Base-by-base conservation (phyloP, 2,113 vertebrate genomes). In the Eulemur rufifrons region DNA sequence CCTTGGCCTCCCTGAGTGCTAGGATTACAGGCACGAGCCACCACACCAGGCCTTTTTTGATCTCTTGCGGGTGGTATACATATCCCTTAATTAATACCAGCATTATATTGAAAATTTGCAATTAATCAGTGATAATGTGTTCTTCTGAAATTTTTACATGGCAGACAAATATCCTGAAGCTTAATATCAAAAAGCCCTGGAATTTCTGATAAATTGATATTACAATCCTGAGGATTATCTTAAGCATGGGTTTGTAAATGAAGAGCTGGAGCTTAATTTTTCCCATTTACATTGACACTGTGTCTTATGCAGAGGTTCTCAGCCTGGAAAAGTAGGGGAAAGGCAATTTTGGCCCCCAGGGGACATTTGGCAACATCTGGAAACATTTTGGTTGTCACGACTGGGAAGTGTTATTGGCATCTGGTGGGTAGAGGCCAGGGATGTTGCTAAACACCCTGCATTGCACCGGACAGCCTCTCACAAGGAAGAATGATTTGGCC, bases 361-460 rank as follows among this genome's bases (percentile, higher is more conserved):
- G 64, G 78, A 93, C 45, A 95, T 93, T 68, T 93, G 74, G 89
- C 93, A 97, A 95, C 45, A 42, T 54, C 37, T 93, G 77, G 25
- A 94, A 88, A 82, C 25, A 93, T 61, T 95, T 69, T 37, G 42
- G 27, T 77, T 88, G 59, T 85, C 66, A 37, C 50, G 10, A 88
- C 77, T 78, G 17, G 59, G 12, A 52, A 85, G 68, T 20, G 17
- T 52, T 59, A 32, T 17, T 61, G 69, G 42, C 29, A 81, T 74
- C 34, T 12, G 42, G 59, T 54, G 32, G 47, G 17, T 23, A 92
- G 39, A 93, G 61, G 88, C 52, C 88, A 95, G 18, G 47, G 59
- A 56, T 47, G 6, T 76, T 94, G 82, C 54, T 96, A 88, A 96
- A 91, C 39, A 77, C 34, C 74, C 6, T 71, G 8, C 17, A 52